phyloP scores from a whole-genome alignment of 1,140 invertebrate species.

The Thaumatotibia leucotreta region DNA sequence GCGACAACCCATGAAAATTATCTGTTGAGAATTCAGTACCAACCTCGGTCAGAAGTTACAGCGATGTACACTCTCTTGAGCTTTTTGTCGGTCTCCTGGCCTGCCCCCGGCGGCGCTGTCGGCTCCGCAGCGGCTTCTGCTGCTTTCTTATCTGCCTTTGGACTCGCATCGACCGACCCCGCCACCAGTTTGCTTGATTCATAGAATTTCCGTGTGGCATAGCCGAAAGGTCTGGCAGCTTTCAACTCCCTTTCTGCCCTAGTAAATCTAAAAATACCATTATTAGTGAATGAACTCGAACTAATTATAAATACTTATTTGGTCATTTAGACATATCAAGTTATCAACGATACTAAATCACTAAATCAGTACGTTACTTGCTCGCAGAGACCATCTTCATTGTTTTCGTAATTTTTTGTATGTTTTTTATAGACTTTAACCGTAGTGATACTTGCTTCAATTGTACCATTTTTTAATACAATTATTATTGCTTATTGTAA shows the following conservation, averaged over 20 bases:
- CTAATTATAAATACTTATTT: background rate
- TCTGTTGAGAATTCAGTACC: no score
- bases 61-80: conserved; percentile 90
- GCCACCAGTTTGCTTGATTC: conserved; percentile 56
- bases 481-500: background rate
- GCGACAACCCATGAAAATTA: no score
- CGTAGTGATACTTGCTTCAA: conserved; percentile 95
- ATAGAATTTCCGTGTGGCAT: conserved; percentile 92
- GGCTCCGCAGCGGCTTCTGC: conserved; percentile 80
- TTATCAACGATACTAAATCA: no score
- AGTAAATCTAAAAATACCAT: conserved; percentile 81
- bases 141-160: conserved; percentile 77
- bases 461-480: conserved; percentile 90
- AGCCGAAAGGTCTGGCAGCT: conserved; percentile 91
- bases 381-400: conserved; percentile 99
- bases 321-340: no score
- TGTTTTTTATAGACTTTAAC: conserved; percentile 98
- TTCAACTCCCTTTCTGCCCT: conserved; percentile 95
- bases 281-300: background rate
- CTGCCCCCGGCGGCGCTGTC: conserved; percentile 4
- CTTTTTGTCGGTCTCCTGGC: conserved; percentile 45
- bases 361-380: conserved; percentile 80
- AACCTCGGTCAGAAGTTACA: conserved; percentile 94
- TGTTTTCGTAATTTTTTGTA: conserved; percentile 99
- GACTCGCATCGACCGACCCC: conserved; percentile 26